Base-by-base conservation (phyloP, 2,888 invertebrate genomes). In the Gasteruption jaculator region DNA sequence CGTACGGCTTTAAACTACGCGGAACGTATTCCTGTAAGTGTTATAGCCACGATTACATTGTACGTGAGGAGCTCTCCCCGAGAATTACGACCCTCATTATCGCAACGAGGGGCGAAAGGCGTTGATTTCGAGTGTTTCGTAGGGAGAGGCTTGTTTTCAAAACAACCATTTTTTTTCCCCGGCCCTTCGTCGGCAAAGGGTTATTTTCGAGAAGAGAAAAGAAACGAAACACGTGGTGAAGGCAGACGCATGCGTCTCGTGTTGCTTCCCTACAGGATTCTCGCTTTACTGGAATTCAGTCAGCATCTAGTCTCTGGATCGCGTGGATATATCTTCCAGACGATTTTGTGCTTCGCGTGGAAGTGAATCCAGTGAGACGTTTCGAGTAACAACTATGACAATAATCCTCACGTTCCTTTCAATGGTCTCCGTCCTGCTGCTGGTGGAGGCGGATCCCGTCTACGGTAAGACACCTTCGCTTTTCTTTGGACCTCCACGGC, bases 231-330 rank as follows among this genome's bases (percentile, higher is more conserved):
- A 64, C 64, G 64, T 64, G 62, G 52, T 56, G 36, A 37, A 47
- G 41, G 24, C 49, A 46, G 50, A 63, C 65, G 66, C 65, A 66
- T 66, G 65, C 65, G 66, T 62, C 56, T 49, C 54, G 57, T 62
- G 64, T 64, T 64, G 60, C 61, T 64, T n/a, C n/a, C 63, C 62
- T 64, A 56, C 57, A 56, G 60, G 58, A 57, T 51, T 52, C 52
- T 45, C 41, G 40, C 42, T 42, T 46, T 48, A 53, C 53, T 50
- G 47, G 46, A 49, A 58, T 61, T 52, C 66, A 66, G 66, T 66
- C 64, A 61, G 62, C 57, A 61, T 57, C 57, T 58, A 58, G 56
- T 63, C 63, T 58, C 56, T 60, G 64, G 54, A 51, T 60, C 59
- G 61, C 54, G 58, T 56, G 43, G 52, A 48, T n/a, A n/a, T n/a